Evolutionary conservation across 2,113 vertebrate genomes (phyloP).

Genomic region (Aegithalos caudatus): DNA sequence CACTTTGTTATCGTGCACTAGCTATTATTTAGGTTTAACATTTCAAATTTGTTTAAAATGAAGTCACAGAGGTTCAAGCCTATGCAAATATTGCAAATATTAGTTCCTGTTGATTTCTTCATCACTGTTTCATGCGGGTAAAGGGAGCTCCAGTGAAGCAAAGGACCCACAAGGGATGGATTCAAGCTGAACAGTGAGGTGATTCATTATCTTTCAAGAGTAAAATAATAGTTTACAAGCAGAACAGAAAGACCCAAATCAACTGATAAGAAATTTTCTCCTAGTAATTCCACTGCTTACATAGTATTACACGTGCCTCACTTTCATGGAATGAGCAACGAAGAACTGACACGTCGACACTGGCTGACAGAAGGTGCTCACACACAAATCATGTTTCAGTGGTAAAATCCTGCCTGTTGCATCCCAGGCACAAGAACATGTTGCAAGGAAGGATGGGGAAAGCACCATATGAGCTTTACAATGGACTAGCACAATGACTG

Average conservation of each 20-base stretch:
- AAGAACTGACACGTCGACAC: not conserved
- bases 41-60: not conserved
- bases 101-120: not conserved
- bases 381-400: not conserved
- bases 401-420: not conserved
- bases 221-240: not conserved
- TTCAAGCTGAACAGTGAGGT: not conserved
- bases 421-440: not conserved
- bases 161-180: not conserved
- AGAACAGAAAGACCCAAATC: not conserved
- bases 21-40: not conserved
- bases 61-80: not conserved
- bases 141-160: not conserved
- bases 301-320: not conserved
- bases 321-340: not conserved
- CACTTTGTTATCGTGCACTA: not conserved
- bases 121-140: not conserved
- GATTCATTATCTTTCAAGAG: fast-evolving
- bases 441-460: not conserved
- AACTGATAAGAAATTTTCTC: not conserved
- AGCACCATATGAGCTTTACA: not conserved
- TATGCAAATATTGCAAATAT: not conserved
- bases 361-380: not conserved
- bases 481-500: fast-evolving
- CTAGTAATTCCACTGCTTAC: not conserved